Base-by-base conservation (phyloP, 2,113 vertebrate species). In the Cynopterus brachyotis region DNA sequence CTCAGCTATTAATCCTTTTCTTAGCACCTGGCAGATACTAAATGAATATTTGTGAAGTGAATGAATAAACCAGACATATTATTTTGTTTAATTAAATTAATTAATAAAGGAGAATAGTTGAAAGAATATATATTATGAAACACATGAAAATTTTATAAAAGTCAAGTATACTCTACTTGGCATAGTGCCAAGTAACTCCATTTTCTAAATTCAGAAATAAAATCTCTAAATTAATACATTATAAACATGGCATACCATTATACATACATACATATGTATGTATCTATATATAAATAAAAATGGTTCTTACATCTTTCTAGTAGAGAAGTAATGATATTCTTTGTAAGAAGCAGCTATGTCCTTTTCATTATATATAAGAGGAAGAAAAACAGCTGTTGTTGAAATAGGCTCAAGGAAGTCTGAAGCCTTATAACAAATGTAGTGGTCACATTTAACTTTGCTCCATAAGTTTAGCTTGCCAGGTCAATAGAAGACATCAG, bases 401-500 rank as follows among this genome's bases (percentile, higher is more conserved):
- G 67, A 97, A 83, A 86, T 37, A 95, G 66, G 9, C n/a, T 78
- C 12, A 93, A 69, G 76, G 40, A 81, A 91, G 37, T 79, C 19
- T 81, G 42, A 91, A 45, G 45, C 22, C 72, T 94, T 94, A 89
- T 97, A 97, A 97, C 97, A 97, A 98, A 97, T 75, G 91, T 81
- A 64, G 45, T 4, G 80, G 95, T 89, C 81, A 96, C 50, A 96
- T 95, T 94, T 92, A 97, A 94, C 87, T 75, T 89, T 86, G 87
- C 95, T 96, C 57, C 0, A 1, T 91, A 84, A 85, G 78, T 92
- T 80, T 72, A 93, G 91, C 28, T 62, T 87, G 82, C 47, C 92
- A 97, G 76, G 92, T 89, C 97, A 97, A 97, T 53, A 97, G 97
- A 94, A 97, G 96, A 96, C 97, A 98, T 97, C 94, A 92, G 75